Evolutionary conservation across 2,113 vertebrate species (phyloP).

Genomic region (Dromaius novaehollandiae): DNA sequence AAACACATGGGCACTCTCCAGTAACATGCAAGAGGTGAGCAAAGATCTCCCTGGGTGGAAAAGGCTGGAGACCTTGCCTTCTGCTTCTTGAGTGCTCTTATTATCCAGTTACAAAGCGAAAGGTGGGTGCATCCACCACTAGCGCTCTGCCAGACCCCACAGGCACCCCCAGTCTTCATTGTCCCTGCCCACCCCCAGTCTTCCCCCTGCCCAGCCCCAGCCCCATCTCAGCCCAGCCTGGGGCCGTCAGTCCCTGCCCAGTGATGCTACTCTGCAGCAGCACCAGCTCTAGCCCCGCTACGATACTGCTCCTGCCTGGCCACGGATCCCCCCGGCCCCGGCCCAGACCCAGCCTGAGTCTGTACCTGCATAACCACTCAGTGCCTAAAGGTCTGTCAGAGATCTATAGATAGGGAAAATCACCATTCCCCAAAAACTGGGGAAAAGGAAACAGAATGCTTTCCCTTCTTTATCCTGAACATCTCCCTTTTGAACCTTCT

Average conservation of each 20-base stretch:
- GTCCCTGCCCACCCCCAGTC: not conserved
- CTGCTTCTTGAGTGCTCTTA: not conserved
- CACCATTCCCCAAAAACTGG: not conserved
- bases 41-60: rapidly evolving
- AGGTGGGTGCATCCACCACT: not conserved
- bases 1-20: not conserved
- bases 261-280: not conserved
- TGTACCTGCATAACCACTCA: not conserved
- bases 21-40: not conserved
- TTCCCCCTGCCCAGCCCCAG: not conserved
- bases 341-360: not conserved
- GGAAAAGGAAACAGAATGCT: not conserved
- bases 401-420: not conserved
- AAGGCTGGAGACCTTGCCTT: rapidly evolving
- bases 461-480: not conserved
- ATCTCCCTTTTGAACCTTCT: not conserved
- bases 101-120: not conserved
- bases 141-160: not conserved
- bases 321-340: not conserved
- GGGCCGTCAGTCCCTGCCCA: rapidly evolving
- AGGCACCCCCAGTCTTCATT: rapidly evolving
- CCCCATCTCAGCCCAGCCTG: not conserved
- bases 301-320: too few relatives aligned
- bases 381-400: not conserved
- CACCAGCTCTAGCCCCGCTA: too few relatives aligned